These are phyloP conservation scores for Cyprinella venusta DNA, from an alignment of 2,797 vertebrate species.

Conservation along the genomic window DNA sequence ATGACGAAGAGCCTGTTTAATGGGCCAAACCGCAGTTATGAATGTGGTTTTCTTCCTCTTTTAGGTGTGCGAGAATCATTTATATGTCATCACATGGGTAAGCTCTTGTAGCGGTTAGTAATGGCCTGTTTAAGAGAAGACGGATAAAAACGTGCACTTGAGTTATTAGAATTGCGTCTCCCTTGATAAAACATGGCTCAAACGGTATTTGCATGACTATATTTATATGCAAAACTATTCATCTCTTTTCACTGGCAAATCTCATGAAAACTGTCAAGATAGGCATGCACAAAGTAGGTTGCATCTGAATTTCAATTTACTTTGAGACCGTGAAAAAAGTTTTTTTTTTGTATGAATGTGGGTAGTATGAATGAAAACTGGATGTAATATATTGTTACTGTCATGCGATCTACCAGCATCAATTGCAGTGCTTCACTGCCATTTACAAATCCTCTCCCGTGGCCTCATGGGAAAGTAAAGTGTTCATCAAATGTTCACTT, in stretches of 20 bases:
- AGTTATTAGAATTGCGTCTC: neutral
- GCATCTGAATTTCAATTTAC: neutral
- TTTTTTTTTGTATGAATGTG: neutral
- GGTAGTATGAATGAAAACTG: too few relatives aligned
- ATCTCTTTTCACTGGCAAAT: neutral
- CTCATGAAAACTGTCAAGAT: neutral
- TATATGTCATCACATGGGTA: constrained; percentile 31
- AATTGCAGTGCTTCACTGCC: neutral
- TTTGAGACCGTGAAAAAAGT: neutral
- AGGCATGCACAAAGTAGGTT: neutral
- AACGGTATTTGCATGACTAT: neutral
- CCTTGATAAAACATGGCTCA: neutral
- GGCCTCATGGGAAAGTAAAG: neutral
- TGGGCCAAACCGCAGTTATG: constrained; percentile 35
- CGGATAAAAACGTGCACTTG: neutral
- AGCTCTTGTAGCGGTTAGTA: constrained; percentile 30
- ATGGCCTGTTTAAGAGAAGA: constrained; percentile 16
- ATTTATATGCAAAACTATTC: neutral
- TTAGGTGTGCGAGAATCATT: constrained; percentile 36
- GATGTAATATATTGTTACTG: too few relatives aligned
- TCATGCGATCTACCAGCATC: too few relatives aligned
- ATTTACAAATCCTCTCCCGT: neutral
- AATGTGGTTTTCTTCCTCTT: constrained; percentile 40
- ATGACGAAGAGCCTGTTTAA: constrained; percentile 32
- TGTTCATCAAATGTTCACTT: neutral